A percentile compares a stretch with the other conserved stretches of the same genome.
Evolutionary conservation across 2,797 vertebrate species (phyloP).

Genomic region (Notolepis coatsorum): DNA sequence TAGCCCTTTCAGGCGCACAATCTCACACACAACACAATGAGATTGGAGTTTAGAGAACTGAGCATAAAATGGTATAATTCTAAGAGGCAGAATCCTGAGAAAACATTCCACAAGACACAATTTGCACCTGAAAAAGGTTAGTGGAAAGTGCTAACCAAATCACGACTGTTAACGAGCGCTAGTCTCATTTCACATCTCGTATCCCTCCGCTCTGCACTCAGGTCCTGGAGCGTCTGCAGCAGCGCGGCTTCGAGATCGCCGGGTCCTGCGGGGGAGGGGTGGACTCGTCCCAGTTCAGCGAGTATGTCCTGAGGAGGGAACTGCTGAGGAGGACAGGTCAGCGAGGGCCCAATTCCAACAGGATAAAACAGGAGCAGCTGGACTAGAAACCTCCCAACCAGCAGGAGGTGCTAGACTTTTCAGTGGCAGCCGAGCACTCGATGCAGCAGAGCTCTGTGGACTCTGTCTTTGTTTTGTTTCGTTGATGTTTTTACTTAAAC

Average conservation of each 20-base stretch:
- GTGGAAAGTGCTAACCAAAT: background rate
- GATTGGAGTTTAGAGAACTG: too few species aligned
- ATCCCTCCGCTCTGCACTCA: conserved; percentile 53
- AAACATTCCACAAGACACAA: too few species aligned
- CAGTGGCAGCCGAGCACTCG: conserved; percentile 62
- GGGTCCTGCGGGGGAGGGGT: conserved; percentile 97
- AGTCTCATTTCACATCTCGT: conserved; percentile 6
- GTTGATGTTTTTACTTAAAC: conserved; percentile 73
- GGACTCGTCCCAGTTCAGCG: conserved; percentile 98
- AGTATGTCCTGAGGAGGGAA: conserved; percentile 96
- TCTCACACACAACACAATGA: too few species aligned
- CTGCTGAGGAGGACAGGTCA: conserved; percentile 92
- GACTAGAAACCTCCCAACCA: conserved; percentile 86
- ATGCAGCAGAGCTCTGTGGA: conserved; percentile 71
- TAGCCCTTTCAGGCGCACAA: too few species aligned
- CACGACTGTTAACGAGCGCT: background rate
- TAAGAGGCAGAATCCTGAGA: too few species aligned
- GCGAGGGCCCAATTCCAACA: conserved; percentile 93
- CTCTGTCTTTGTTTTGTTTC: conserved; percentile 68
- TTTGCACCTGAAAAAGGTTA: too few species aligned
- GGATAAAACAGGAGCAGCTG: conserved; percentile 99
- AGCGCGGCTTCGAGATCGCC: conserved; percentile 95
- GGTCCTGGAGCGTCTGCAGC: conserved; percentile 97
- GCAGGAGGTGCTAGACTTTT: conserved; percentile 77
- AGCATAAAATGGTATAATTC: too few species aligned